phyloP scores from a whole-genome alignment of 1,140 invertebrate species.

The Macrostomum lignano region DNA sequence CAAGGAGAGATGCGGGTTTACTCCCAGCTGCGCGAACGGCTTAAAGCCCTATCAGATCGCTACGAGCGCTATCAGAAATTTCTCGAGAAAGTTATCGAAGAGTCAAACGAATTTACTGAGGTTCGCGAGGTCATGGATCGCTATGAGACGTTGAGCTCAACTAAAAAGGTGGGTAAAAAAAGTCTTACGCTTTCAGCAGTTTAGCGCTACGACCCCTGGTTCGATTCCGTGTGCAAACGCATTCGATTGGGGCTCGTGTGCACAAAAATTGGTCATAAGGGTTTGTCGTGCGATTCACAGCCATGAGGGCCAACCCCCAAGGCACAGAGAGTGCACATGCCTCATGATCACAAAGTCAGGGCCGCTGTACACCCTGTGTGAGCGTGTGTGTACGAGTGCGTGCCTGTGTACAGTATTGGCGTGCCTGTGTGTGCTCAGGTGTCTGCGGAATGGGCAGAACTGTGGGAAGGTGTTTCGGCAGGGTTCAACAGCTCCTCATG shows the following conservation, averaged over 20 bases:
- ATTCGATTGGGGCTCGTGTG: too few species aligned
- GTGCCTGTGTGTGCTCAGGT: too few species aligned
- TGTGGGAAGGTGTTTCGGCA: too few species aligned
- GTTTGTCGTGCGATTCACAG: too few species aligned
- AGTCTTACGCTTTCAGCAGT: not conserved
- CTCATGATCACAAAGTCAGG: too few species aligned
- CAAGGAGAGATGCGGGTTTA: slow-evolving; percentile 13
- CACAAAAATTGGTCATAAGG: too few species aligned
- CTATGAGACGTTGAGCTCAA: slow-evolving; percentile 25
- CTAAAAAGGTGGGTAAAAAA: slow-evolving; percentile 15
- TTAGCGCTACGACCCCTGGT: not conserved
- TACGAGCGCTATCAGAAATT: slow-evolving; percentile 20
- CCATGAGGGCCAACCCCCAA: too few species aligned
- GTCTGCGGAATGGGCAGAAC: too few species aligned
- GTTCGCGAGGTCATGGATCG: slow-evolving; percentile 26
- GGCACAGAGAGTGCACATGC: not conserved
- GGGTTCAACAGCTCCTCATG: too few species aligned
- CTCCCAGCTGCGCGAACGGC: slow-evolving; percentile 14
- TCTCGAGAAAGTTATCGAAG: slow-evolving; percentile 22
- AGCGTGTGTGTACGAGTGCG: too few species aligned
- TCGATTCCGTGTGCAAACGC: not conserved
- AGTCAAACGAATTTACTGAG: slow-evolving; percentile 26
- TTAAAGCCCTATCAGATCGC: slow-evolving; percentile 18
- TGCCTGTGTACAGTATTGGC: too few species aligned
- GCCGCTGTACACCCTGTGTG: too few species aligned